Conservation (phyloP, 2,888 invertebrate genomes). For the Argyra leucocephala region DNA sequence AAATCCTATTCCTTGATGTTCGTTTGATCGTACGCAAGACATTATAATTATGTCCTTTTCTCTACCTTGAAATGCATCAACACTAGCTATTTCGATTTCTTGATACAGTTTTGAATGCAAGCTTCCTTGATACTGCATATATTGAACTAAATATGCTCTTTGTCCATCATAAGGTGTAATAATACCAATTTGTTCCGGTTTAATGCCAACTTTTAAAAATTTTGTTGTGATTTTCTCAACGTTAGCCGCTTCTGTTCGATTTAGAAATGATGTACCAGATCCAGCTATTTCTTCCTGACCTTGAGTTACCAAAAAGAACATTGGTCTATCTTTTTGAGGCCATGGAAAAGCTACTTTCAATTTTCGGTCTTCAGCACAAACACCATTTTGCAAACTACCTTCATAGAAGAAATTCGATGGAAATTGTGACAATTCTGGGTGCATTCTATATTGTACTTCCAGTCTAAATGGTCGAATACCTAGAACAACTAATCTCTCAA, state of each 20-base stretch:
- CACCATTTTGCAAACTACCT: conserved; percentile 96
- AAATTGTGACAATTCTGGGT: conserved; percentile 92
- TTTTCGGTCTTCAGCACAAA: conserved; percentile 90
- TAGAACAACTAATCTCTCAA: conserved; percentile 92
- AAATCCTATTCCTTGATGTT: conserved; percentile 98
- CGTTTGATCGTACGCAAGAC: conserved; percentile 97
- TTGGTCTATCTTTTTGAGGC: conserved; percentile 92
- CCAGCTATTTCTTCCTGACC: conserved; percentile 99
- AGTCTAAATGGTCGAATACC: conserved; percentile 94
- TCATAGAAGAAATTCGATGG: conserved; percentile 99
- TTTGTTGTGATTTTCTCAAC: conserved; percentile 96
- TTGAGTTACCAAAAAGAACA: conserved; percentile 97
- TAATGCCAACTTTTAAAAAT: conserved; percentile 87
- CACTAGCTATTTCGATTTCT: conserved; percentile 98
- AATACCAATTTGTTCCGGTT: conserved; percentile 96
- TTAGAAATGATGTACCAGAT: conserved; percentile 95
- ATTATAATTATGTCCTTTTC: conserved; percentile 99
- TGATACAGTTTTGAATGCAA: conserved; percentile 93
- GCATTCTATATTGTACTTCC: conserved; percentile 98
- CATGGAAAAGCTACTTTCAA: conserved; percentile 94
- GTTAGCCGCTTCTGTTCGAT: conserved; percentile 95
- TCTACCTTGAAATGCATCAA: conserved; percentile 97
- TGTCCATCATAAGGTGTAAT: conserved; percentile 99
- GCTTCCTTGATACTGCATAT: conserved; percentile 98
- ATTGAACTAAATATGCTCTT: conserved; percentile 91